Percentiles rank a stretch among this genome's conserved stretches.
Conservation (phyloP, 53 echinoderm and acorn worm species). For the Antedon mediterranea region DNA sequence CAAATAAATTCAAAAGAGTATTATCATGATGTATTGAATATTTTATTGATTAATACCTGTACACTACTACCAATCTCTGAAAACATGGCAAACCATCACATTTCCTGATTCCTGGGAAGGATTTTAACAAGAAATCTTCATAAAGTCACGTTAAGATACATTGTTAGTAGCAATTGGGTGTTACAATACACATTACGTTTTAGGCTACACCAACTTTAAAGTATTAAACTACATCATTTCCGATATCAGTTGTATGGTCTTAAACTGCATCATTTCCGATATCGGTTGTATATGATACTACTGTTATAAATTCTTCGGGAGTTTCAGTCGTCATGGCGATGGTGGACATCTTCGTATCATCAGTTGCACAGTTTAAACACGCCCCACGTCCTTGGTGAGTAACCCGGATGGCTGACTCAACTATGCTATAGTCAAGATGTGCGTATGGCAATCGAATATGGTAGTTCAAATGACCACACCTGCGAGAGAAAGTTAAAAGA, state of each 20-base stretch:
- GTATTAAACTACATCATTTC: no score
- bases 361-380: neutral
- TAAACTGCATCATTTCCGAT: no score
- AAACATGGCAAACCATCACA: neutral
- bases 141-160: neutral
- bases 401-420: constrained; percentile 30
- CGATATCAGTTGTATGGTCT: no score
- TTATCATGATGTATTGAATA: no score
- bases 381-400: constrained; percentile 21
- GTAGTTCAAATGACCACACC: constrained; percentile 72
- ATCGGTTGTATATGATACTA: no score
- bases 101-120: neutral
- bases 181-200: neutral
- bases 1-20: no score
- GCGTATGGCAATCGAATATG: constrained; percentile 62
- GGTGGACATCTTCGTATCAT: no score
- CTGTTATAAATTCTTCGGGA: no score
- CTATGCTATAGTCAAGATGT: constrained; percentile 18
- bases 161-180: neutral
- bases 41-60: neutral
- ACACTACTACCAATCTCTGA: neutral
- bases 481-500: constrained; percentile 3
- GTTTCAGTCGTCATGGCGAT: no score
- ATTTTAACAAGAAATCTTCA: neutral
- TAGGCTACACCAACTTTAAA: no score